Evolutionary conservation across 1,140 invertebrate species (phyloP).

Genomic region (Parasteatoda tepidariorum): DNA sequence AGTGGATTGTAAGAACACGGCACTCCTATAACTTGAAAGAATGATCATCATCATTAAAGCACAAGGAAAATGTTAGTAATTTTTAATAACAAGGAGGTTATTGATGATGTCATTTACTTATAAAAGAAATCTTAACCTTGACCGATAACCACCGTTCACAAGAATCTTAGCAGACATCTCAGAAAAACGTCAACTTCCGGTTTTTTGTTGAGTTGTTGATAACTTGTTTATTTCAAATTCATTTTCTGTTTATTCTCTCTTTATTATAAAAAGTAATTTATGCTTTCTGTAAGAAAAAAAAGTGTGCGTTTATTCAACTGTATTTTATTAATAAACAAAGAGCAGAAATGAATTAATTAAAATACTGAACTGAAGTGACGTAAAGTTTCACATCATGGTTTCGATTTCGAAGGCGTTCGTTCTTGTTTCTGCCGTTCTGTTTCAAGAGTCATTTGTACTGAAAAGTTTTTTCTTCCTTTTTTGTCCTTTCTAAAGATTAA

Average conservation of each 20-base stretch:
- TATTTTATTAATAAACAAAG: neutral
- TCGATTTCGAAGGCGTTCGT: too few species aligned
- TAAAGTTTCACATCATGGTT: neutral
- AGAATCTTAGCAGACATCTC: constrained; percentile 20
- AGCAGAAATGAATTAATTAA: neutral
- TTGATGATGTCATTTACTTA: neutral
- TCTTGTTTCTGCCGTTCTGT: too few species aligned
- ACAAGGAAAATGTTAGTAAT: too few species aligned
- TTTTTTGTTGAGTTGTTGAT: neutral
- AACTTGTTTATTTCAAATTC: neutral
- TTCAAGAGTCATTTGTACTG: too few species aligned
- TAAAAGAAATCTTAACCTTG: constrained; percentile 35
- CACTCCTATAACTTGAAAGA: too few species aligned
- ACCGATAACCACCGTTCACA: neutral
- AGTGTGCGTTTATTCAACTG: neutral
- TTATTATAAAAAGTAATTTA: neutral
- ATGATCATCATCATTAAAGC: too few species aligned
- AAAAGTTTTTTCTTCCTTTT: too few species aligned
- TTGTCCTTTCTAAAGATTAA: too few species aligned
- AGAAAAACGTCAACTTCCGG: constrained; percentile 47
- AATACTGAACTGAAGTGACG: neutral
- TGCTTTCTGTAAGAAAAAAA: neutral
- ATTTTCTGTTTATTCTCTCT: neutral
- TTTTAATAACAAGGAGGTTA: constrained; percentile 1
- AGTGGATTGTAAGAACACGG: too few species aligned